A percentile compares a stretch with the other conserved stretches of the same genome.
These are phyloP conservation scores for Leuciscus waleckii DNA, from an alignment of 2,797 vertebrate species.

Conservation along the genomic window DNA sequence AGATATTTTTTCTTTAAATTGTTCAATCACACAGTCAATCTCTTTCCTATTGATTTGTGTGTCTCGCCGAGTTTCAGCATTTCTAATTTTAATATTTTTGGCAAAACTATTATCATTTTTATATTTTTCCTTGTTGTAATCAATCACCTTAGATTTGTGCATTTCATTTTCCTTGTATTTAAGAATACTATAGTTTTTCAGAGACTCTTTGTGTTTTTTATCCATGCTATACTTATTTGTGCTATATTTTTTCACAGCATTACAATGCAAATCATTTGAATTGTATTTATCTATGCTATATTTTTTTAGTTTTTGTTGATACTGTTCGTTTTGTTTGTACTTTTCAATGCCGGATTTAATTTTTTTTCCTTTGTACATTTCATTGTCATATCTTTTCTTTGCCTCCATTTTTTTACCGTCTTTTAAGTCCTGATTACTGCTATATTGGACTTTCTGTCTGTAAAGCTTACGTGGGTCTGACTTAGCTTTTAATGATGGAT, in stretches of 20 bases:
- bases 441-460: neutral
- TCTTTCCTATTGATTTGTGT: neutral
- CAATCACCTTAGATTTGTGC: too few relatives aligned
- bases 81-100: neutral
- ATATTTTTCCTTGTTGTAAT: too few relatives aligned
- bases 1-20: neutral
- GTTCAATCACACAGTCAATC: neutral
- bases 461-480: neutral
- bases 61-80: accelerated
- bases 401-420: neutral
- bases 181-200: too few relatives aligned
- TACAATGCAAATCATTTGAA: too few relatives aligned
- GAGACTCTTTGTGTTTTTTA: too few relatives aligned
- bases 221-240: too few relatives aligned
- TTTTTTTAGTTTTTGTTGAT: too few relatives aligned
- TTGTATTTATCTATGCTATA: too few relatives aligned
- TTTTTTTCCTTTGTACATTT: neutral
- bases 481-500: neutral
- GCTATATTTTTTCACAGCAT: too few relatives aligned
- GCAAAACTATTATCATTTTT: neutral
- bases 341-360: neutral
- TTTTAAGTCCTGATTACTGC: neutral
- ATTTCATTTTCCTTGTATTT: too few relatives aligned
- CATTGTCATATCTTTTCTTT: neutral
- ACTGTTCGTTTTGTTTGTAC: neutral